These are phyloP conservation scores for Cylas formicarius DNA, from an alignment of 1,140 invertebrate species.

Conservation along the genomic window DNA sequence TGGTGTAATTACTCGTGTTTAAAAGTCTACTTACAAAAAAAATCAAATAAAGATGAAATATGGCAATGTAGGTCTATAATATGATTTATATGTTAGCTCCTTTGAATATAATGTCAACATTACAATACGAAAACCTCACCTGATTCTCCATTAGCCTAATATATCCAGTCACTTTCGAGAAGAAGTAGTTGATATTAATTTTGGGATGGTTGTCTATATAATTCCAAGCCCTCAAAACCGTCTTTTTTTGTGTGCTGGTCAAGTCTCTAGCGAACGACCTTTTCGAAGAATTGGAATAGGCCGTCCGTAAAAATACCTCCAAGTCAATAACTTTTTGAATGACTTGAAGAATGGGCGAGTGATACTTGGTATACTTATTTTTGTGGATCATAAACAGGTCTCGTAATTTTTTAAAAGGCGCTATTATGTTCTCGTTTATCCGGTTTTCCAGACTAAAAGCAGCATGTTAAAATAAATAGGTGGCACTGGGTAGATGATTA, in stretches of 20 bases:
- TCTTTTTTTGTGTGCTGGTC: constrained; percentile 34
- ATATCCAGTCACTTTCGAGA: constrained; percentile 32
- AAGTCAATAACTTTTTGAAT: constrained; percentile 36
- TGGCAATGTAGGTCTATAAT: no score
- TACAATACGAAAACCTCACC: no score
- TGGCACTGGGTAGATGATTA: no score
- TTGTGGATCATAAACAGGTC: constrained; percentile 31
- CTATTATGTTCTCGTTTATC: constrained; percentile 37
- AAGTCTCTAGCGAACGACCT: constrained; percentile 32
- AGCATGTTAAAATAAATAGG: no score
- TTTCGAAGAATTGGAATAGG: constrained; percentile 24
- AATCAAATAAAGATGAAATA: no score
- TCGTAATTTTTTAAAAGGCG: constrained; percentile 34
- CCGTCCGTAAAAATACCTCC: constrained; percentile 26
- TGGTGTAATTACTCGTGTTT: no score
- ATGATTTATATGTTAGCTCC: no score
- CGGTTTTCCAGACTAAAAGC: constrained; percentile 28
- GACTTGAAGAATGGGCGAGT: constrained; percentile 8
- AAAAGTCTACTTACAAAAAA: constrained; percentile 2
- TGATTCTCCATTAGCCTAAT: constrained; percentile 39
- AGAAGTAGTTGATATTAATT: constrained; percentile 36
- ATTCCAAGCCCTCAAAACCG: constrained; percentile 34
- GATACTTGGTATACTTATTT: constrained; percentile 26
- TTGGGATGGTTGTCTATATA: constrained; percentile 35
- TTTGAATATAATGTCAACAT: no score